Base-by-base conservation (phyloP, 2,888 invertebrate genomes). In the Mycalesis mineus region DNA sequence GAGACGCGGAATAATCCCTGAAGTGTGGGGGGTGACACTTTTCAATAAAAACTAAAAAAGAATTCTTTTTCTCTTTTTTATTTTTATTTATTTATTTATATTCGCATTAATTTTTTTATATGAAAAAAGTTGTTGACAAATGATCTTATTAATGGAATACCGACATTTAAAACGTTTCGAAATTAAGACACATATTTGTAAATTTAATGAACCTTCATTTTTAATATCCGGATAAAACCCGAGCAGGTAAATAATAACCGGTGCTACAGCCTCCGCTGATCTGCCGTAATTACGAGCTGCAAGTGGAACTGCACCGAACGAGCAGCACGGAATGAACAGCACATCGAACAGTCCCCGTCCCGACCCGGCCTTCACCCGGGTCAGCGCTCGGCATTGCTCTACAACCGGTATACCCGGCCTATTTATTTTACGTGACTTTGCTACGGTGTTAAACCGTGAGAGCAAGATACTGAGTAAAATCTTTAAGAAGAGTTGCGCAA, bases 331-430 rank as follows among this genome's bases (percentile, higher is more conserved):
- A 39, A 56, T 40, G 31, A 55, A 55, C 40, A 47, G 40, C 13
- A 55, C 29, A 42, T 28, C 29, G 15, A 51, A 40, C 40, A 33
- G 53, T 36, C 55, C 29, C 42, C 22, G 28, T 45, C 51, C 37
- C 54, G 62, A 57, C 63, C 61, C 59, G 62, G 33, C 61, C 61
- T 63, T 62, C 61, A 63, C 61, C 63, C 57, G 61, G 58, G 51
- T 29, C 51, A 7, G 41, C 57, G 49, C 44, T 41, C 17, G 57
- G 51, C 51, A 51, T 51, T 51, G 51, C 51, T 29, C 40, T 40
- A 40, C 51, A 31, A 29, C 40, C 14, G 29, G 29, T 41, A 33
- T 47, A 33, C 47, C 47, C 47, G 47, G 13, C 28, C 49, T 39
- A 39, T 49, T 28, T 49, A 47, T 33, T 47, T 15, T 33, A 47